A percentile compares a stretch with the other conserved stretches of the same genome.
These are phyloP conservation scores for Hemiscyllium ocellatum DNA, from an alignment of 2,113 vertebrate genomes.

Conservation along the genomic window DNA sequence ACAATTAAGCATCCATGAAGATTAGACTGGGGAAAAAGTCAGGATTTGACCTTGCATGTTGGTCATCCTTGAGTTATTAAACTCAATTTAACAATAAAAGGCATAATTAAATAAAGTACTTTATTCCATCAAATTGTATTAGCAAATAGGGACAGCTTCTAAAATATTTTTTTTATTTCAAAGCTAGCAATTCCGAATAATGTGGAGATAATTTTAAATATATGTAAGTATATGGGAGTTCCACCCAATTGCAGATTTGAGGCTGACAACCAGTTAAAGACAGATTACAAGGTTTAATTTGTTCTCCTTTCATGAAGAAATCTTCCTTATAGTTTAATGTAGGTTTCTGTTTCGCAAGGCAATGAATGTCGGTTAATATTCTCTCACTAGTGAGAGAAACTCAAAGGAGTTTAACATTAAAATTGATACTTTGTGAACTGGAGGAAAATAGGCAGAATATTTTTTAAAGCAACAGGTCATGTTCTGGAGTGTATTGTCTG, in stretches of 20 bases:
- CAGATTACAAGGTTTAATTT: not conserved
- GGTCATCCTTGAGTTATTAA: too few species aligned
- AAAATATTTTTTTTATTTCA: too few species aligned
- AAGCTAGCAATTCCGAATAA: too few species aligned
- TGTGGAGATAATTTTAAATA: too few species aligned
- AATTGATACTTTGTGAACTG: not conserved
- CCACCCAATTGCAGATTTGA: not conserved
- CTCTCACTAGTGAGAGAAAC: not conserved
- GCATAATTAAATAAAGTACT: too few species aligned
- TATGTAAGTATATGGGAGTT: too few species aligned
- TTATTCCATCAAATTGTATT: too few species aligned
- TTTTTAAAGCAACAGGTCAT: not conserved
- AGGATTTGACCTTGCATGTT: not conserved
- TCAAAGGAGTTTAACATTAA: not conserved
- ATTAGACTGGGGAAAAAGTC: conserved; percentile 29
- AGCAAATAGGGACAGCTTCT: too few species aligned
- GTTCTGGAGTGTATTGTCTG: not conserved
- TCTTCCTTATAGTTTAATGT: not conserved
- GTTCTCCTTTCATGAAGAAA: not conserved
- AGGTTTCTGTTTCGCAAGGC: not conserved
- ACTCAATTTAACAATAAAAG: too few species aligned
- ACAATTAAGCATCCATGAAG: conserved; percentile 41
- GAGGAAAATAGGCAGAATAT: not conserved
- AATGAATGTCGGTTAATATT: not conserved
- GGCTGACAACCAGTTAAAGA: not conserved